Evolutionary conservation across 2,113 vertebrate species (phyloP).

Genomic region (Tetrao urogallus): DNA sequence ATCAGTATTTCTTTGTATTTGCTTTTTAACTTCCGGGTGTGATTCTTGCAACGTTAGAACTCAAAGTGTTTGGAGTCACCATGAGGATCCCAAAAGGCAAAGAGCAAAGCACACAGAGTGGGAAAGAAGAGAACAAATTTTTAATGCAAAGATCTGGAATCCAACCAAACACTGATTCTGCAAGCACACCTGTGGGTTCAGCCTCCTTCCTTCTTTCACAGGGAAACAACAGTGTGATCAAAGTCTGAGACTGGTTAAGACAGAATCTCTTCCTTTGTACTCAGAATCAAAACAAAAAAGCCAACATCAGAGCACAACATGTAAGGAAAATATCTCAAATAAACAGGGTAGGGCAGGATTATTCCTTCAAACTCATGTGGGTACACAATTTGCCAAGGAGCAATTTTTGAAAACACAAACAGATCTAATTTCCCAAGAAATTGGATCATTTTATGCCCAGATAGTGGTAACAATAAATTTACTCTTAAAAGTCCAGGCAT

Average conservation of each 20-base stretch:
- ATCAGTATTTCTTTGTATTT: not conserved
- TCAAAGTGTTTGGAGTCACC: not conserved
- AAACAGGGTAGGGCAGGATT: conserved; percentile 28
- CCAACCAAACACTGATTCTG: not conserved
- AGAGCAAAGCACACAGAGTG: not conserved
- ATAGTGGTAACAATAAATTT: not conserved
- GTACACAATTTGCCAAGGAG: conserved; percentile 7
- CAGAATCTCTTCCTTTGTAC: conserved; percentile 28
- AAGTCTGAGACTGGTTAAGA: conserved; percentile 30
- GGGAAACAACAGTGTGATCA: not conserved
- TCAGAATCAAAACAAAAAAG: conserved; percentile 44
- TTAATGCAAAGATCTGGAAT: not conserved
- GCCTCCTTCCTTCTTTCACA: conserved; percentile 1
- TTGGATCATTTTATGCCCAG: not conserved
- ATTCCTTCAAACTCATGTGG: not conserved
- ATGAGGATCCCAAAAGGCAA: not conserved
- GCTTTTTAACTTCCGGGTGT: not conserved
- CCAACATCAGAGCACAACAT: conserved; percentile 28
- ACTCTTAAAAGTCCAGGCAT: not conserved
- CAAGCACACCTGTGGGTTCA: not conserved
- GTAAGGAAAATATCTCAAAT: conserved; percentile 44
- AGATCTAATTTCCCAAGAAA: not conserved
- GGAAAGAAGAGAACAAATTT: not conserved
- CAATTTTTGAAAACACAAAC: not conserved
- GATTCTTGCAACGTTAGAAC: not conserved